Conservation (phyloP, 2,888 invertebrate genomes). For the Agrotis segetum region DNA sequence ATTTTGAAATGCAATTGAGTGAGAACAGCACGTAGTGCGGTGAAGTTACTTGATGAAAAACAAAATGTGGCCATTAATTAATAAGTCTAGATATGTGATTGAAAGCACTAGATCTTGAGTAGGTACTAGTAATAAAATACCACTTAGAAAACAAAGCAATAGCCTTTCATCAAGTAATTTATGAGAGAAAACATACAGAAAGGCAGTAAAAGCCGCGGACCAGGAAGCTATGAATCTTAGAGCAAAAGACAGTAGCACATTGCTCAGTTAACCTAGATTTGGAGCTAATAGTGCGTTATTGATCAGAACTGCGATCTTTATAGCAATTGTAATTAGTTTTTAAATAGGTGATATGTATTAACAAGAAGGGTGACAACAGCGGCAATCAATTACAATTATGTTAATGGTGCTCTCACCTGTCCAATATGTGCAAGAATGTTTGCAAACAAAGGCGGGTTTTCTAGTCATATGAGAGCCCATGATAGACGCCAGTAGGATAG, state of each 20-base stretch:
- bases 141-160: not conserved
- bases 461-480: too few species aligned
- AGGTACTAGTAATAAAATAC: not conserved
- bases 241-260: conserved; percentile 21
- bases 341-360: not conserved
- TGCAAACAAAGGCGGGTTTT: too few species aligned
- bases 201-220: conserved; percentile 7
- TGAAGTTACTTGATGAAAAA: too few species aligned
- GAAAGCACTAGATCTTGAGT: not conserved
- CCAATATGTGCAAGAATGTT: too few species aligned
- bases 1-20: too few species aligned
- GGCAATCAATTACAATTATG: too few species aligned
- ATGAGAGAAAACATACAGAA: conserved; percentile 25
- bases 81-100: not conserved
- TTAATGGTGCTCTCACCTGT: too few species aligned
- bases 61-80: too few species aligned
- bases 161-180: not conserved
- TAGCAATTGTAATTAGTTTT: conserved; percentile 28
- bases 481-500: too few species aligned
- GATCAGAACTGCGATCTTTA: conserved; percentile 5
- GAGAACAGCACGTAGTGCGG: too few species aligned
- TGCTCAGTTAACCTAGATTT: conserved; percentile 29
- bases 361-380: not conserved
- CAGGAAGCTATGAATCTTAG: conserved; percentile 38
- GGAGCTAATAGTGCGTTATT: conserved; percentile 10